Evolutionary conservation across 2,888 invertebrate genomes (phyloP), one percentile per base, ranked within the genome.

Genomic region (Trisateles emortualis): DNA sequence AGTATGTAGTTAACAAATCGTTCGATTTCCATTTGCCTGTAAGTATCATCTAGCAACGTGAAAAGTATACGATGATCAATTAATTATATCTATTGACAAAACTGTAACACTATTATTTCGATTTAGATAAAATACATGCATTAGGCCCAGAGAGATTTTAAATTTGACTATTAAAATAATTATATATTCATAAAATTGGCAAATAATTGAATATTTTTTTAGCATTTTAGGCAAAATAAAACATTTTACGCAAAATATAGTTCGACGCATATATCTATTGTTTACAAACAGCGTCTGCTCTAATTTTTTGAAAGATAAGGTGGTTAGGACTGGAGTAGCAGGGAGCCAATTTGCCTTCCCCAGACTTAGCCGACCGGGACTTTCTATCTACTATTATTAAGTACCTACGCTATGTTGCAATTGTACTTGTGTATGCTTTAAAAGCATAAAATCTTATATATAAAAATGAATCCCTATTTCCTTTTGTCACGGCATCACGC

Each of bases 381-480:
- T n/a, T n/a, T n/a, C n/a, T n/a, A n/a, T n/a, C n/a, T n/a, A n/a
- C n/a, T n/a, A n/a, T n/a, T n/a, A n/a, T n/a, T n/a, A n/a, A n/a
- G n/a, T n/a, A n/a, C n/a, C n/a, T 35, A 32, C 14, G 10, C 11
- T 17, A 45, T 29, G 3, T 19, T 22, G 30, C 32, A 17, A 16
- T 51, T 51, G 38, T 36, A 61, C 49, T 55, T 58, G 39, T 46
- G 11, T 48, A 69, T 76, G 78, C 78, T 79, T 79, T 65, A 68
- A 49, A 79, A 79, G 76, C 77, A 74, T 50, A 43, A 62, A 57
- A 43, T n/a, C n/a, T n/a, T n/a, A n/a, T n/a, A n/a, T n/a, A n/a
- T n/a, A n/a, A n/a, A n/a, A n/a, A n/a, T n/a, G n/a, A n/a, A n/a
- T n/a, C n/a, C n/a, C n/a, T n/a, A n/a, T n/a, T n/a, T n/a, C n/a